A percentile compares a stretch with the other conserved stretches of the same genome.
phyloP scores from a whole-genome alignment of 2,888 invertebrate species.

The Polyploca ridens region DNA sequence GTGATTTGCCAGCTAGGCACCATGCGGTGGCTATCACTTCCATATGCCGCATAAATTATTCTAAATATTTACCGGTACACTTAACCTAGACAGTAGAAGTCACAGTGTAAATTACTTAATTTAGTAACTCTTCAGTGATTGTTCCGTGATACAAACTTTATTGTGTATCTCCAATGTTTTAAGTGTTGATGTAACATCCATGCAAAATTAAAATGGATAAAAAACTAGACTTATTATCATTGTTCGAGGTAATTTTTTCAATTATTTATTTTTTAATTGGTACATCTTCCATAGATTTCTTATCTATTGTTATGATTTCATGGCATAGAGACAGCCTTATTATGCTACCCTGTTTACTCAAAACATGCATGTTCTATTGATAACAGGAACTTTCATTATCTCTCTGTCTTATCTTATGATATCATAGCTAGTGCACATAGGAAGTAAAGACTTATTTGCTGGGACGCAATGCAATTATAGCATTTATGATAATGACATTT shows the following conservation, averaged over 20 bases:
- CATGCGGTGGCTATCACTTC: constrained; percentile 73
- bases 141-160: constrained; percentile 35
- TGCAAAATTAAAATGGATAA: constrained; percentile 73
- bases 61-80: constrained; percentile 46
- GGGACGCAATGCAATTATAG: neutral
- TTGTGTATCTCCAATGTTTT: constrained; percentile 59
- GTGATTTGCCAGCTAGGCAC: constrained; percentile 78
- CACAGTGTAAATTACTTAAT: constrained; percentile 34
- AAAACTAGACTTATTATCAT: constrained; percentile 78
- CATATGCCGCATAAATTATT: constrained; percentile 65
- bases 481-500: neutral
- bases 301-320: neutral
- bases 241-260: constrained; percentile 73
- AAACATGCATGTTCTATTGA: neutral
- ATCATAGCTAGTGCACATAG: neutral
- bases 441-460: too few species aligned
- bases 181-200: constrained; percentile 57
- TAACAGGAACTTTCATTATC: neutral
- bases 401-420: neutral
- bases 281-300: neutral
- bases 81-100: constrained; percentile 30
- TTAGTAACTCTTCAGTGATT: constrained; percentile 41
- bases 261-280: neutral
- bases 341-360: neutral
- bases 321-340: neutral